Conservation (phyloP, 2,888 invertebrate species). For the Acrobasis repandana region DNA sequence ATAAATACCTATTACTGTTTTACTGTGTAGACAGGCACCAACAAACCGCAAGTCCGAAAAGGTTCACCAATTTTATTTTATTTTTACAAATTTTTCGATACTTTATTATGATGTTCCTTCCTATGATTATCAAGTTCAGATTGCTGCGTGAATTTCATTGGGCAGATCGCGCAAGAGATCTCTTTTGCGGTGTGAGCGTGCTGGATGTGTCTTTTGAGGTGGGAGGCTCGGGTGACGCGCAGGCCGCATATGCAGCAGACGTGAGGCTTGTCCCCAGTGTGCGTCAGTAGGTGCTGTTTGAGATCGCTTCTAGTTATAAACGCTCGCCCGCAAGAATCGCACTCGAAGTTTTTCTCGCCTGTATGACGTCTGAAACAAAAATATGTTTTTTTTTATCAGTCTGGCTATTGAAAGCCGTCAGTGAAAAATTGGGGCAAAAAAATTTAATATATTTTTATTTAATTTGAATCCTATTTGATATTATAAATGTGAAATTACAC, state of each 20-base stretch:
- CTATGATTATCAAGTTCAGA: slow-evolving; percentile 53
- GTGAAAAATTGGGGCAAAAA: no score
- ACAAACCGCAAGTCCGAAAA: no score
- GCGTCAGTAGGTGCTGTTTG: slow-evolving; percentile 68
- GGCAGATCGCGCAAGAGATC: slow-evolving; percentile 48
- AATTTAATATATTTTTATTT: no score
- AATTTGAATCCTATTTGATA: no score
- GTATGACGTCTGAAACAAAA: slow-evolving; percentile 67
- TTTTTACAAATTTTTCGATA: neutral
- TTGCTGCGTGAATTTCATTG: slow-evolving; percentile 49
- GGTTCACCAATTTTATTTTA: no score
- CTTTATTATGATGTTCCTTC: slow-evolving; percentile 38
- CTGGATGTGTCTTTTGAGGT: slow-evolving; percentile 69
- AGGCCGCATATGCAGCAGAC: slow-evolving; percentile 68
- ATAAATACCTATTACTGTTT: no score
- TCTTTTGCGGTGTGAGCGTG: slow-evolving; percentile 50
- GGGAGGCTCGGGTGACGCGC: slow-evolving; percentile 64
- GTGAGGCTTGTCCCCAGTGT: slow-evolving; percentile 66
- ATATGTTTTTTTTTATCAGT: no score
- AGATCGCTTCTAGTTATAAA: slow-evolving; percentile 75
- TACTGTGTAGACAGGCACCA: no score
- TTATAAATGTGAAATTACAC: no score
- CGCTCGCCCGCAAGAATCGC: slow-evolving; percentile 62
- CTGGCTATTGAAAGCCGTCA: no score
- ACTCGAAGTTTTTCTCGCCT: slow-evolving; percentile 75